Evolutionary conservation across 2,888 invertebrate species (phyloP), one percentile per base, ranked within the genome.

Genomic region (Philhelius pedissequus): DNA sequence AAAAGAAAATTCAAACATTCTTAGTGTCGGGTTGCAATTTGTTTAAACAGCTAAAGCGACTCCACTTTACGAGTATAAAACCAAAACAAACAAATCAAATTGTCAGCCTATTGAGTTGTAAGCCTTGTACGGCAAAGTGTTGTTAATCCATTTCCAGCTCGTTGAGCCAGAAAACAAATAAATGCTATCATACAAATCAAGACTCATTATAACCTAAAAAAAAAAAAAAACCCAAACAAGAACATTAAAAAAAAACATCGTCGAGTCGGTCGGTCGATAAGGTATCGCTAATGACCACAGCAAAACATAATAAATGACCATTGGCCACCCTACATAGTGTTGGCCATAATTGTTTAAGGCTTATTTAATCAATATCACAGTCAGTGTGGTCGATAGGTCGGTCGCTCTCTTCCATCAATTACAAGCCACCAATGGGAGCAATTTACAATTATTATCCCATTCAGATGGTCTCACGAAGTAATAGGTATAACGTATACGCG

Each of bases 391-490:
- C 58, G 60, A n/a, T 11, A 1, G 56, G 5, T 22, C n/a, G 20
- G 20, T 75, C 11, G 32, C 18, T 48, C 32, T 71, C 60, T n/a
- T 62, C 32, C 74, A 79, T 62, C 62, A 83, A 83, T 83, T 79
- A 83, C 74, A 58, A 70, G 48, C 74, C 70, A 79, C 83, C 83
- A 75, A 75, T 83, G 83, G 83, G 83, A 79, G 70, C 83, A 74
- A 83, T 83, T 79, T 70, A 83, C 83, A 69, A 74, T 74, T 74
- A 83, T 74, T 83, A 78, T 64, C 78, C 78, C 82, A 79, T 79
- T 79, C 74, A 71, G 58, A 70, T 70, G 70, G 76, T 64, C 69
- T 56, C 58, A 58, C 75, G 48, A n/a, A n/a, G n/a, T 40, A 74
- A 66, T 58, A 69, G 62, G 71, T 38, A 4, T 25, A 3, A 25